Evolutionary conservation across 1,140 invertebrate species (phyloP), one percentile per base, ranked within the genome.

Genomic region (Saccostrea echinata): DNA sequence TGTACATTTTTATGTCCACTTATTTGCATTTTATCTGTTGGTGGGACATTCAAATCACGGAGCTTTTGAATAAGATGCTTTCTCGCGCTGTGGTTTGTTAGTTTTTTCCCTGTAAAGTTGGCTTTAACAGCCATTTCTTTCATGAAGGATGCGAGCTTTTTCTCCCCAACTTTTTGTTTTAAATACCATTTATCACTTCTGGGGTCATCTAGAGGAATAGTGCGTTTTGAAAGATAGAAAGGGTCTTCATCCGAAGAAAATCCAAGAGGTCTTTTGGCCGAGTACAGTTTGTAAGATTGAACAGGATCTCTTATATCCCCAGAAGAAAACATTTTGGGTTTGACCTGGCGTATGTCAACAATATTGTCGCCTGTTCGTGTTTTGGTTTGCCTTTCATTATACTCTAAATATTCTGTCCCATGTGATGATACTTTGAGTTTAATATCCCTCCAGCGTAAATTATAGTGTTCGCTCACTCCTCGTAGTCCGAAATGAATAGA

Each of bases 11-110:
- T 80, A 33, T 86, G 85, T 30, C 85, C 85, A 11, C 35, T 43
- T 43, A 86, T 86, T 81, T 86, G 85, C 68, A 80, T 80, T 6
- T 55, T 81, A 30, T 86, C 68, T 18, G 30, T 81, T 11, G 1
- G 35, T 18, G 61, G 71, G 2, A 82, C 21, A 61, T 86, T 82
- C 3, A 61, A 51, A 52, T 71, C 9, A 21, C 18, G n/a, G 11
- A 86, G 51, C 35, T 86, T 86, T 35, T 82, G 71, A 33, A 86
- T 71, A 13, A 86, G 71, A 33, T 81, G 53, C 24, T 86, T 86
- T n/a, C 85, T 30, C 18, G 71, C 71, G 21, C 53, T 82, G 33
- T 86, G 76, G 27, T 86, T 86, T 16, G 85, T 86, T 0, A 86
- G 53, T 24, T 82, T 82, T 16, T 16, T 21, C 6, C 55, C 27